Base-by-base conservation (phyloP, 2,113 vertebrate species). In the Rattus rattus region DNA sequence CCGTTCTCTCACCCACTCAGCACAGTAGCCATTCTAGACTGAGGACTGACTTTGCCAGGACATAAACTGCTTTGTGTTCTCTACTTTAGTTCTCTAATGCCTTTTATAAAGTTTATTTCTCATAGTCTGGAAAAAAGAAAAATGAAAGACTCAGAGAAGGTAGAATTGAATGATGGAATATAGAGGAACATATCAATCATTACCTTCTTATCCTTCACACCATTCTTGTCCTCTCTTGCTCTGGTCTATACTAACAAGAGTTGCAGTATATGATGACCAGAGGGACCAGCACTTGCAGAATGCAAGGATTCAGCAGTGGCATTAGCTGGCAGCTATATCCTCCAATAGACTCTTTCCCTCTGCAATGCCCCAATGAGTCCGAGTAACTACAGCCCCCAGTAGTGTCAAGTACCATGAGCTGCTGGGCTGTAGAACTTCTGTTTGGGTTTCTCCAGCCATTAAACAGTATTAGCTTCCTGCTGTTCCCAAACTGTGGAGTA, bases 101-200 rank as follows among this genome's bases (percentile, higher is more conserved):
- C 4, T 19, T 65, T 85, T 65, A 47, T 85, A 47, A 65, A 65
- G 59, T 84, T 47, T 39, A 26, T 49, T 67, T 28, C 83, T 33
- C 16, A 30, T 2, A 59, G 14, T 30, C 59, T n/a, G 61, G 65
- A 89, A 84, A 47, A 63, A 47, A 54, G 12, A 67, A 59, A 81
- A 56, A 13, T 1, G 10, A 43, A 70, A 95, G 52, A 63, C 49
- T 54, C 56, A 69, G 19, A 69, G 11, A 88, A 65, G 49, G 10
- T 16, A 88, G 11, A 14, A 33, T 26, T 30, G 14, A 77, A 19
- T n/a, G 5, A 39, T 14, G 11, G n/a, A 39, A 17, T 30, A 10
- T 2, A 16, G 20, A 49, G 56, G 22, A 52, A 7, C 0, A 1
- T 49, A 7, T 30, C 7, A 22, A 7, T 13, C 49, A 19, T 59